These are phyloP conservation scores for Ostrea denselamellosa DNA, from an alignment of 1,140 invertebrate species.

Conservation along the genomic window DNA sequence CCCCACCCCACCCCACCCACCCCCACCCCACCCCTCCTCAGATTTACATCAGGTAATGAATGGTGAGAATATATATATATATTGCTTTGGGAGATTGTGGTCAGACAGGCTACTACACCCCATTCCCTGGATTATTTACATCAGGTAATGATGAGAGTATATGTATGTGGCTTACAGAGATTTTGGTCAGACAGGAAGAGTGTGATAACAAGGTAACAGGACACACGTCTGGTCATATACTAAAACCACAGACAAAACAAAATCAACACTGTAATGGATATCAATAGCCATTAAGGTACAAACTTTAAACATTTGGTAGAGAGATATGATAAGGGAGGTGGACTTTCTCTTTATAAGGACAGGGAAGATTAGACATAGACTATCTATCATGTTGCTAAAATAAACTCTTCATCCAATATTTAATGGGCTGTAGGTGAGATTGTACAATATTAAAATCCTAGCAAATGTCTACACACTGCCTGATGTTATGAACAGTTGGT, in stretches of 20 bases:
- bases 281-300: not conserved
- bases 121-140: not conserved
- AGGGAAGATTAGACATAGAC: not conserved
- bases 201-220: not conserved
- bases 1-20: too few relatives aligned
- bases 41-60: too few relatives aligned
- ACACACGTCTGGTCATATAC: slow-evolving; percentile 8
- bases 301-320: slow-evolving; percentile 1
- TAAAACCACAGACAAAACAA: slow-evolving; percentile 1
- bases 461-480: not conserved
- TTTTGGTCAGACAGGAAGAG: not conserved
- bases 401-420: not conserved
- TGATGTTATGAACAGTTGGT: not conserved
- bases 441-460: not conserved
- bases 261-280: slow-evolving; percentile 24
- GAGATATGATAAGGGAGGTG: not conserved
- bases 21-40: too few relatives aligned
- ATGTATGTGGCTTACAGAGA: not conserved
- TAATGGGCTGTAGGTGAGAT: not conserved
- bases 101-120: not conserved
- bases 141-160: not conserved
- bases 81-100: not conserved
- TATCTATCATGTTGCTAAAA: not conserved
- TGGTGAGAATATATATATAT: too few relatives aligned
- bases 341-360: not conserved